Evolutionary conservation across 2,888 invertebrate genomes (phyloP).

Genomic region (Dugesia japonica): DNA sequence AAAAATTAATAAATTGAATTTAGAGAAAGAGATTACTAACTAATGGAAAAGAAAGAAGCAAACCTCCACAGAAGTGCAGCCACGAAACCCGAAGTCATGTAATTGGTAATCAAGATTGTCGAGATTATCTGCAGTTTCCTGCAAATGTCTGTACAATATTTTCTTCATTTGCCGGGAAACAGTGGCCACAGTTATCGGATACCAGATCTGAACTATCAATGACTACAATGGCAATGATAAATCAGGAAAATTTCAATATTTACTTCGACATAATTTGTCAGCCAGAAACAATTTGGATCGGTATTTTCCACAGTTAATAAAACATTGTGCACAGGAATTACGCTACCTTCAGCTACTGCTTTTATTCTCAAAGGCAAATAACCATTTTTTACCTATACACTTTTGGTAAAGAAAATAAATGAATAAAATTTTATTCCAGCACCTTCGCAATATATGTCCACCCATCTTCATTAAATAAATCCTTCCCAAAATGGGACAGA

Average conservation of each 20-base stretch:
- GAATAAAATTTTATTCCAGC: not conserved
- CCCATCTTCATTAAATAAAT: slow-evolving; percentile 50
- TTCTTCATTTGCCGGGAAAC: slow-evolving; percentile 49
- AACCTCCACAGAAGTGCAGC: slow-evolving; percentile 50
- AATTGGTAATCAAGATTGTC: slow-evolving; percentile 47
- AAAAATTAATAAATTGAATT: too few species aligned
- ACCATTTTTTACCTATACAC: slow-evolving; percentile 47
- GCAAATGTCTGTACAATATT: slow-evolving; percentile 44
- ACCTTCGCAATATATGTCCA: slow-evolving; percentile 50
- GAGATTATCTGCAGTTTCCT: slow-evolving; percentile 47
- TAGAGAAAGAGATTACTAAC: too few species aligned
- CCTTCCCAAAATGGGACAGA: slow-evolving; percentile 42
- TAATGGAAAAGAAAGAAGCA: too few species aligned
- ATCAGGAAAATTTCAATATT: slow-evolving; percentile 10
- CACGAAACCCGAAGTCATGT: slow-evolving; percentile 51
- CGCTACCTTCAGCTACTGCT: slow-evolving; percentile 49
- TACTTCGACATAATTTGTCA: slow-evolving; percentile 51
- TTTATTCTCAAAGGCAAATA: slow-evolving; percentile 48
- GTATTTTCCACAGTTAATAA: slow-evolving; percentile 52
- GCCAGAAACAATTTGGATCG: slow-evolving; percentile 50
- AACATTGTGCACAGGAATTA: slow-evolving; percentile 49
- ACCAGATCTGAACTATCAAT: slow-evolving; percentile 51
- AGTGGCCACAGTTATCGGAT: slow-evolving; percentile 52
- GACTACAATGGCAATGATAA: slow-evolving; percentile 43
- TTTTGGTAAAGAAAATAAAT: not conserved